Conservation (phyloP, 1,140 invertebrate species). For the Saxidomus purpurata region DNA sequence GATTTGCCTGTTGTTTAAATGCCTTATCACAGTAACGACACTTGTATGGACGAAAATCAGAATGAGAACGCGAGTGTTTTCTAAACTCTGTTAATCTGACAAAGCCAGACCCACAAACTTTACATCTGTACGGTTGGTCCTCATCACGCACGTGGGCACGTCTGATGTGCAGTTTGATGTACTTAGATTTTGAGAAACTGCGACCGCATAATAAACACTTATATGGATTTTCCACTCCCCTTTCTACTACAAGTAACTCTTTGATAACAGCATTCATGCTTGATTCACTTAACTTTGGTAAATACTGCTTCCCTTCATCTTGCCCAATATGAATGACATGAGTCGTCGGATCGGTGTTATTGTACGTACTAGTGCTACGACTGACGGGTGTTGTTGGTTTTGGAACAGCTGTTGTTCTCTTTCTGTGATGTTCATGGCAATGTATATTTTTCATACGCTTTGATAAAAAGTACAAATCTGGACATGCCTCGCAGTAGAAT, state of each 20-base stretch:
- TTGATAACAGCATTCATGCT: slow-evolving; percentile 56
- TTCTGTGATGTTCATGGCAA: slow-evolving; percentile 33
- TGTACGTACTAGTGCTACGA: neutral
- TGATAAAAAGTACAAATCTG: neutral
- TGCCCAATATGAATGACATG: slow-evolving; percentile 59
- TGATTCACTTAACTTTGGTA: slow-evolving; percentile 54
- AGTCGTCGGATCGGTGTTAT: neutral
- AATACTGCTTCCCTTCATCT: slow-evolving; percentile 41
- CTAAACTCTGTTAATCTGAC: slow-evolving; percentile 59
- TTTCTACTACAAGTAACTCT: slow-evolving; percentile 41
- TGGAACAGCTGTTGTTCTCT: neutral
- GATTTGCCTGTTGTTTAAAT: slow-evolving; percentile 60
- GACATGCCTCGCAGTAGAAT: slow-evolving; percentile 22
- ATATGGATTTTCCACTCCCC: slow-evolving; percentile 12
- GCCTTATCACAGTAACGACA: slow-evolving; percentile 56
- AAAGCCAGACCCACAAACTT: slow-evolving; percentile 67
- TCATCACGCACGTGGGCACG: slow-evolving; percentile 60
- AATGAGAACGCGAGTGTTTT: slow-evolving; percentile 58
- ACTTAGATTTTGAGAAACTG: slow-evolving; percentile 51
- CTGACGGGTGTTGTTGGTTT: neutral
- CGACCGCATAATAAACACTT: slow-evolving; percentile 60
- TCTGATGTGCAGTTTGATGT: slow-evolving; percentile 57
- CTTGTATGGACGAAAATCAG: slow-evolving; percentile 58
- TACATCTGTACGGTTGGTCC: slow-evolving; percentile 59
- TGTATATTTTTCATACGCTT: slow-evolving; percentile 12